These are phyloP conservation scores for Drosophila mulleri DNA, from an alignment of 2,888 invertebrate genomes.

Conservation along the genomic window DNA sequence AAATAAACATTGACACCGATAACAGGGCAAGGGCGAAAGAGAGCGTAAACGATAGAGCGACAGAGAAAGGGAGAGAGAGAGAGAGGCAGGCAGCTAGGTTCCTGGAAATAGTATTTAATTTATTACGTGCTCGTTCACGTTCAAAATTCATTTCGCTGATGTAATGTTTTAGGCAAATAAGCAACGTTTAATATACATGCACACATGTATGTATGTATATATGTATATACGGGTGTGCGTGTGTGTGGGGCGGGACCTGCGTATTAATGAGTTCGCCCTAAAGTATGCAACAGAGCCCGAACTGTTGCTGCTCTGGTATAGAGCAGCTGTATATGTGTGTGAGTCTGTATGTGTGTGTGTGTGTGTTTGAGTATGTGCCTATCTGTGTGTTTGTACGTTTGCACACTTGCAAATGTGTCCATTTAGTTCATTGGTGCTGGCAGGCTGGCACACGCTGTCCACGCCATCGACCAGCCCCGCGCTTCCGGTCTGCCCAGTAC, in stretches of 20 bases:
- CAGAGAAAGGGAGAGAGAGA: background rate
- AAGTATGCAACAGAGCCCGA: conserved; percentile 70
- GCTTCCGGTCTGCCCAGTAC: conserved; percentile 1
- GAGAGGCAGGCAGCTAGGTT: conserved; percentile 24
- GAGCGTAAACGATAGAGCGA: background rate
- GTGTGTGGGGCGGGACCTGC: conserved; percentile 17
- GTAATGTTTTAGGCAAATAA: conserved; percentile 77
- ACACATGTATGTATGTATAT: conserved; percentile 1
- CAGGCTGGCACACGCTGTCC: conserved; percentile 50
- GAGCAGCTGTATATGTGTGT: background rate
- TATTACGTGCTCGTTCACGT: conserved; percentile 59
- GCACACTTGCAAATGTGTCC: conserved; percentile 56
- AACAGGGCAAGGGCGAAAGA: conserved; percentile 4
- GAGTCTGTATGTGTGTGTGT: background rate
- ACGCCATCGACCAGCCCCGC: background rate
- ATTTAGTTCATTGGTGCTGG: conserved; percentile 75
- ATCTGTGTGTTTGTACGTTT: conserved; percentile 21
- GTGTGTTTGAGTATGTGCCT: conserved; percentile 13
- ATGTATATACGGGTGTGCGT: conserved; percentile 10
- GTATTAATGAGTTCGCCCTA: conserved; percentile 71
- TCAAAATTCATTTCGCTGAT: conserved; percentile 77
- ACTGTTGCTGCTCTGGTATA: background rate
- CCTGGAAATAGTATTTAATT: conserved; percentile 71
- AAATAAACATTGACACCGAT: conserved; percentile 74
- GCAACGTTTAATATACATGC: conserved; percentile 48